A percentile compares a stretch with the other conserved stretches of the same genome.
These are phyloP conservation scores for Xestia sexstrigata DNA, from an alignment of 2,888 invertebrate species.

Conservation along the genomic window DNA sequence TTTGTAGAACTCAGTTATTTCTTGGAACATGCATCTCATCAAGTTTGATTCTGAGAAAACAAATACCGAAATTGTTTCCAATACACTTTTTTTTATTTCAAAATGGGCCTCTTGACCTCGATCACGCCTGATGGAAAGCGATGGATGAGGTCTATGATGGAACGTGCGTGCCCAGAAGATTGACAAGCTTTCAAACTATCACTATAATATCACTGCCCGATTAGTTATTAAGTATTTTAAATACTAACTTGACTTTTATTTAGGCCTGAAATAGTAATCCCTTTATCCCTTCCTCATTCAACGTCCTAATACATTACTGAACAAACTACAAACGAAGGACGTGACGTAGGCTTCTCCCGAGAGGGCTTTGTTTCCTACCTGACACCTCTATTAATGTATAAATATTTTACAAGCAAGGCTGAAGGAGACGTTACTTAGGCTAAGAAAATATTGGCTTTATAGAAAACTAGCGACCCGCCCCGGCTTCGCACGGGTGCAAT, in stretches of 20 bases:
- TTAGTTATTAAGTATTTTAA: background rate
- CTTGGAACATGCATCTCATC: too few species aligned
- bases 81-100: background rate
- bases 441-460: background rate
- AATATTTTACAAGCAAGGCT: constrained; percentile 23
- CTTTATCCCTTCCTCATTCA: background rate
- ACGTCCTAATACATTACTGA: constrained; percentile 11
- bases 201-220: background rate
- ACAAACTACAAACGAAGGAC: constrained; percentile 25
- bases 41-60: too few species aligned
- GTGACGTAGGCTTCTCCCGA: constrained; percentile 13
- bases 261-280: background rate
- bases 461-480: too few species aligned
- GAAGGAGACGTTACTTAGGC: background rate
- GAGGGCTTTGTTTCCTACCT: constrained; percentile 6
- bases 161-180: too few species aligned
- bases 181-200: background rate
- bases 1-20: too few species aligned
- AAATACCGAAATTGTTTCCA: background rate
- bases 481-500: too few species aligned
- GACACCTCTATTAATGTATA: constrained; percentile 3
- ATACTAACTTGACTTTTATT: background rate
- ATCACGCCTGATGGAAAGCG: too few species aligned
- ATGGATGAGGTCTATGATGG: too few species aligned
- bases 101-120: too few species aligned